Evolutionary conservation across 2,113 vertebrate genomes (phyloP).

Genomic region (Chlamydotis undulata): DNA sequence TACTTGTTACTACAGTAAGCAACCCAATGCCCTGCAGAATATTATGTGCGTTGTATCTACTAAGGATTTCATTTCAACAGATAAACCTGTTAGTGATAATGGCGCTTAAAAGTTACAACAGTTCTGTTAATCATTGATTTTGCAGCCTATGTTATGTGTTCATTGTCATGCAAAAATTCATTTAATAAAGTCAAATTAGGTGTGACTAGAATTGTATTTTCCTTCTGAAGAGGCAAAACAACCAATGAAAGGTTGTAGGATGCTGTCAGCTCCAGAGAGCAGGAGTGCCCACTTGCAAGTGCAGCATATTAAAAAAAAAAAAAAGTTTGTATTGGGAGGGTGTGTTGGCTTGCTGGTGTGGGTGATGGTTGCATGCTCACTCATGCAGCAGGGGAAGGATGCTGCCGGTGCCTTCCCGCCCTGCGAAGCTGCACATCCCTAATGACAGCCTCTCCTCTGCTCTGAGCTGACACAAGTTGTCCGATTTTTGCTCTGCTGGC

Average conservation of each 20-base stretch:
- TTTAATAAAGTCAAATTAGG: neutral
- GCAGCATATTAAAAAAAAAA: neutral
- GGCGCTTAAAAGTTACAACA: neutral
- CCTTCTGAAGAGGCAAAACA: constrained; percentile 31
- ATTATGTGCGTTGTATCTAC: neutral
- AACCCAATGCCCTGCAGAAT: neutral
- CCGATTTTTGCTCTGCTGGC: neutral
- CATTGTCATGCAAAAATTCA: neutral
- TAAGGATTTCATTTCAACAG: neutral
- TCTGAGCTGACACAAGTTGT: neutral
- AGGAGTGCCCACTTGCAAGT: neutral
- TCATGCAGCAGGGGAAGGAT: neutral
- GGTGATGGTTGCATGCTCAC: rapidly evolving
- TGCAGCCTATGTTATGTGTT: neutral
- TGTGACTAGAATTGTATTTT: constrained; percentile 30
- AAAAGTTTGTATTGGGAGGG: neutral
- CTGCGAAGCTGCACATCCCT: neutral
- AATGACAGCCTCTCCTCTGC: neutral
- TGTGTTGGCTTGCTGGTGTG: neutral
- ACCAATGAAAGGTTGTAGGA: neutral
- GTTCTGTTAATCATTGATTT: neutral
- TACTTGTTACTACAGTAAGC: constrained; percentile 43
- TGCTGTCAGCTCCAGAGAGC: neutral
- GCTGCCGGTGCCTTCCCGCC: neutral
- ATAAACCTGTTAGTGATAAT: neutral